Evolutionary conservation across 1,140 invertebrate genomes (phyloP).

Genomic region (Cherax quadricarinatus): DNA sequence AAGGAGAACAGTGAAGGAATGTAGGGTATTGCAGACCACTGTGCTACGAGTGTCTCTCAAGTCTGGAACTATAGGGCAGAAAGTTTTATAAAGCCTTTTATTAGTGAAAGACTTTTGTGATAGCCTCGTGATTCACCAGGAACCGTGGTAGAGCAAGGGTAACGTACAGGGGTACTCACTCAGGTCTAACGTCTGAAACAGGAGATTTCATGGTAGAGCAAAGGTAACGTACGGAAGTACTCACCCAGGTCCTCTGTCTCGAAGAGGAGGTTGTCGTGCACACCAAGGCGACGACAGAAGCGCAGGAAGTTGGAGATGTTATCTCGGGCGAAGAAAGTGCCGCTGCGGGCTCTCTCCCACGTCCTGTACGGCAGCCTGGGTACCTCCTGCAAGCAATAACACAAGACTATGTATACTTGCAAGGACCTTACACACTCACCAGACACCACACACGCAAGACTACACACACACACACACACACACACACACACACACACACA

Average conservation of each 20-base stretch:
- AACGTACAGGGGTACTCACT: slow-evolving; percentile 78
- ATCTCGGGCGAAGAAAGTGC: slow-evolving; percentile 92
- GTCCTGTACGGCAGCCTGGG: slow-evolving; percentile 79
- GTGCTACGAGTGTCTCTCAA: too few species aligned
- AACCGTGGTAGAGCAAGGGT: neutral
- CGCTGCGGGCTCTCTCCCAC: slow-evolving; percentile 85
- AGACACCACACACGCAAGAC: neutral
- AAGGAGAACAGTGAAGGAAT: too few species aligned
- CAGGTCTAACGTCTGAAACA: slow-evolving; percentile 95
- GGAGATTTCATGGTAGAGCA: slow-evolving; percentile 80
- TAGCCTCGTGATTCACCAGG: too few species aligned
- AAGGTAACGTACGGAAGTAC: slow-evolving; percentile 13
- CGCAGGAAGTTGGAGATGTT: slow-evolving; percentile 96
- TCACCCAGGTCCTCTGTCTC: slow-evolving; percentile 94
- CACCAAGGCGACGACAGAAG: slow-evolving; percentile 90
- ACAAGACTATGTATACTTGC: neutral
- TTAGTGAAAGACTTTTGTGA: too few species aligned
- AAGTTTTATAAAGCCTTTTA: too few species aligned
- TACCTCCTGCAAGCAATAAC: slow-evolving; percentile 61
- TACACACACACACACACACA: slow-evolving; percentile 3
- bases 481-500: neutral
- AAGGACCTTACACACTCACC: neutral
- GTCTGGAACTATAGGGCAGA: too few species aligned
- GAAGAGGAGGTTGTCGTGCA: slow-evolving; percentile 92
- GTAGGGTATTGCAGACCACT: too few species aligned